Evolutionary conservation across 1,140 invertebrate genomes (phyloP).

Genomic region (Drosophila littoralis): DNA sequence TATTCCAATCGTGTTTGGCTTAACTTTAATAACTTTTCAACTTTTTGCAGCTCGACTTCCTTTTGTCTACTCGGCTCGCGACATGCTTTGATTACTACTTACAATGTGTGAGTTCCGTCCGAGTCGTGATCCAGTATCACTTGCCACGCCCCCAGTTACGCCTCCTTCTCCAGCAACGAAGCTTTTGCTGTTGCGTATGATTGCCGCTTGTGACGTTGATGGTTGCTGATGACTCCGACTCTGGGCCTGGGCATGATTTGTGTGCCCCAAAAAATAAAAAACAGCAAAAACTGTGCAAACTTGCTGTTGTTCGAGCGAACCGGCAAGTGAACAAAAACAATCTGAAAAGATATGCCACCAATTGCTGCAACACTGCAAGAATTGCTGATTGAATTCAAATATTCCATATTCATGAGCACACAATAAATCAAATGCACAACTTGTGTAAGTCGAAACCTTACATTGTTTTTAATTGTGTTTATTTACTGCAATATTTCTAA

Average conservation of each 20-base stretch:
- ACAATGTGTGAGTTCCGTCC: conserved; percentile 36
- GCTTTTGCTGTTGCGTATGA: conserved; percentile 34
- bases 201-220: conserved; percentile 73
- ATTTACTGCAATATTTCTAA: too few relatives aligned
- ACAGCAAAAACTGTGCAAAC: conserved; percentile 38
- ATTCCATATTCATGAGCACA: background rate
- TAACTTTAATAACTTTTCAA: conserved; percentile 82
- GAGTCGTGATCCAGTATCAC: conserved; percentile 8
- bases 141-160: background rate
- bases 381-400: background rate
- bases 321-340: conserved; percentile 30
- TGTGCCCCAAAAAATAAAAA: conserved; percentile 31
- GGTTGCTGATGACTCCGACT: conserved; percentile 40
- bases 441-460: background rate
- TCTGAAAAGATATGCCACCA: conserved; percentile 54
- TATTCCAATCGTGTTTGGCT: conserved; percentile 75
- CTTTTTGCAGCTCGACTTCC: conserved; percentile 60
- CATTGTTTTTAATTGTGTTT: too few relatives aligned
- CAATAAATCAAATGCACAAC: background rate
- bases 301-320: conserved; percentile 26
- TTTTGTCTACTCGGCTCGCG: conserved; percentile 58
- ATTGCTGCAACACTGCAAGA: conserved; percentile 47
- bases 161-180: too few relatives aligned
- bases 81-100: conserved; percentile 75
- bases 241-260: conserved; percentile 65